Evolutionary conservation across 92 coral and sea anemone genomes (phyloP).

Genomic region (Epizoanthus illoricatus): DNA sequence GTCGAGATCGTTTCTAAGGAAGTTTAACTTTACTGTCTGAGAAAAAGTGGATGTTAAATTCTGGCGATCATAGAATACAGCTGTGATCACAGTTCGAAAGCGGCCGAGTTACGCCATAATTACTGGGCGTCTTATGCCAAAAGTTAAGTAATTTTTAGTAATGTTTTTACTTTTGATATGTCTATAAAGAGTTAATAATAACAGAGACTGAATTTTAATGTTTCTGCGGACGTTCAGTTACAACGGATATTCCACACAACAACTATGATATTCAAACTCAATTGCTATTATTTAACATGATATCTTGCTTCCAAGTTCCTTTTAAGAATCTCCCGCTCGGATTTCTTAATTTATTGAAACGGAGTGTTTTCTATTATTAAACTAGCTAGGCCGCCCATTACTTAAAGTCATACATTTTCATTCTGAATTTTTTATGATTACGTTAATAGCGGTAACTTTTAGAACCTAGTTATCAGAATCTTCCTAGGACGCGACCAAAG

Average conservation of each 20-base stretch:
- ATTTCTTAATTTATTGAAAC: background rate
- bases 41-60: background rate
- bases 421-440: constrained; percentile 8
- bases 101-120: background rate
- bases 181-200: too few species aligned
- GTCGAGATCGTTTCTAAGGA: background rate
- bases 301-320: background rate
- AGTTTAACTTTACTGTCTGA: background rate
- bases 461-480: background rate
- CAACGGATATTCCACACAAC: too few species aligned
- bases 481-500: too few species aligned
- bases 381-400: constrained; percentile 2
- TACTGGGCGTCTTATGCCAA: background rate
- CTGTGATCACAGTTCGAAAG: background rate
- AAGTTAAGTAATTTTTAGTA: background rate
- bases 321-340: background rate
- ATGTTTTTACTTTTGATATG: too few species aligned
- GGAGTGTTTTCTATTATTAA: background rate
- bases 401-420: constrained; percentile 9
- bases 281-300: too few species aligned
- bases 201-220: too few species aligned
- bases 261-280: too few species aligned
- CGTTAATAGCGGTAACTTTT: constrained; percentile 29
- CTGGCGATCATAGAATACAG: background rate
- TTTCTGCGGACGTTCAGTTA: too few species aligned